Percentiles rank a stretch among this genome's conserved stretches.
Conservation (phyloP, 2,888 invertebrate genomes). For the Aelia acuminata region DNA sequence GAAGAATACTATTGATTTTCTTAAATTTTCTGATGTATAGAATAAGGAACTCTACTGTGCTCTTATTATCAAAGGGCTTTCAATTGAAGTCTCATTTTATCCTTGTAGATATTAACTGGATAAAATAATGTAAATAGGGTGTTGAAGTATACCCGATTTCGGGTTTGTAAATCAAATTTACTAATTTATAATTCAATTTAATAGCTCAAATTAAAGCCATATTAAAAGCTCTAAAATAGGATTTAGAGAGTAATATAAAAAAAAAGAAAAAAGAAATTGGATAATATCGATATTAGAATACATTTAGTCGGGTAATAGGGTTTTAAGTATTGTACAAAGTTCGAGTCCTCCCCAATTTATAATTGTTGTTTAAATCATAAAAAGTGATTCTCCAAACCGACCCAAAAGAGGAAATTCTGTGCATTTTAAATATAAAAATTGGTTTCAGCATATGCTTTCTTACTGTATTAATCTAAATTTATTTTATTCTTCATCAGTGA, state of each 20-base stretch:
- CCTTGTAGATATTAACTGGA: constrained; percentile 29
- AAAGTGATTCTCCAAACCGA: not conserved
- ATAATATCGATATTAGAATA: constrained; percentile 3
- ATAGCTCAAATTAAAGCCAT: constrained; percentile 46
- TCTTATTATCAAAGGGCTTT: not conserved
- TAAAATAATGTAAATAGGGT: constrained; percentile 15
- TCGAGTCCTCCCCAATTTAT: not conserved
- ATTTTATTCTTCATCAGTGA: not conserved
- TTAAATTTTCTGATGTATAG: not conserved
- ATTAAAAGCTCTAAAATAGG: constrained; percentile 14
- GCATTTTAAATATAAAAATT: not conserved
- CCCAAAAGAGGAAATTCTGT: not conserved
- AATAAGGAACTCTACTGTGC: not conserved
- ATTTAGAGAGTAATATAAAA: constrained; percentile 34
- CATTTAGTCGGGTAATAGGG: constrained; percentile 29
- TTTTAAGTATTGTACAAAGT: not conserved
- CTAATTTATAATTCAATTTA: constrained; percentile 9
- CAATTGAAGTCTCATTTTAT: constrained; percentile 33
- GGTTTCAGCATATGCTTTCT: not conserved
- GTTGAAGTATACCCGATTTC: constrained; percentile 35
- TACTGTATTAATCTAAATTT: not conserved
- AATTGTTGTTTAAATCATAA: not conserved
- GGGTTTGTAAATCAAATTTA: constrained; percentile 47
- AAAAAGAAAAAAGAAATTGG: constrained; percentile 23
- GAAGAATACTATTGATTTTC: constrained; percentile 15